phyloP scores from a whole-genome alignment of 1,140 invertebrate species.

The Augochlora pura region DNA sequence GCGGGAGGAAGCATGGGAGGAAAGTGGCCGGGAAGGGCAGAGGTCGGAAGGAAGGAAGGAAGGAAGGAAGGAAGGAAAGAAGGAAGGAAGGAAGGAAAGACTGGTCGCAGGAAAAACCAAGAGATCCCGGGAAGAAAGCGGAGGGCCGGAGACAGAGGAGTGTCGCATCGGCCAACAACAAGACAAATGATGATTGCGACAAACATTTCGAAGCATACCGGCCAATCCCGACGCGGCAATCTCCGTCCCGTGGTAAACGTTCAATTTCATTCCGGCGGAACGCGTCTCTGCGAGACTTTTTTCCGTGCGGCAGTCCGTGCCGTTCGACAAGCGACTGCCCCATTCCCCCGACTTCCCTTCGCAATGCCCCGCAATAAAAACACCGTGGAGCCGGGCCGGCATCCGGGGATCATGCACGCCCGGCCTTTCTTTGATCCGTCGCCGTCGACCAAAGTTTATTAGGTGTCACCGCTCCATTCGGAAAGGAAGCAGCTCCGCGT shows the following conservation, averaged over 20 bases:
- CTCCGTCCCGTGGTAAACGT: constrained; percentile 21
- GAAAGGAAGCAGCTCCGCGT: no score
- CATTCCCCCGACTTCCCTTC: no score
- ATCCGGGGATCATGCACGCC: no score
- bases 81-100: neutral
- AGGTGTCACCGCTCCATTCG: no score
- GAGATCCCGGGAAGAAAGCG: neutral
- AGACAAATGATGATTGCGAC: constrained; percentile 11
- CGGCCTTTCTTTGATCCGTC: no score
- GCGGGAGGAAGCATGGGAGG: neutral
- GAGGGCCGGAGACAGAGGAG: neutral
- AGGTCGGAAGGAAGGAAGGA: neutral
- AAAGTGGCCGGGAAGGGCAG: neutral
- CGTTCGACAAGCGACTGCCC: no score
- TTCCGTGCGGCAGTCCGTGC: neutral
- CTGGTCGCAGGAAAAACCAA: neutral
- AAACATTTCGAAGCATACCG: constrained; percentile 5
- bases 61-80: neutral
- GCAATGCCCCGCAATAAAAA: neutral
- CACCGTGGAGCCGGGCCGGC: neutral
- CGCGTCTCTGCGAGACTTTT: neutral
- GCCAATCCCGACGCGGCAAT: constrained; percentile 30
- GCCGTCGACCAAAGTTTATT: no score
- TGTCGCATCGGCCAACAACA: neutral
- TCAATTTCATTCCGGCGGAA: constrained; percentile 43